These are phyloP conservation scores for Argyra leucocephala DNA, from an alignment of 2,888 invertebrate genomes.

Conservation along the genomic window DNA sequence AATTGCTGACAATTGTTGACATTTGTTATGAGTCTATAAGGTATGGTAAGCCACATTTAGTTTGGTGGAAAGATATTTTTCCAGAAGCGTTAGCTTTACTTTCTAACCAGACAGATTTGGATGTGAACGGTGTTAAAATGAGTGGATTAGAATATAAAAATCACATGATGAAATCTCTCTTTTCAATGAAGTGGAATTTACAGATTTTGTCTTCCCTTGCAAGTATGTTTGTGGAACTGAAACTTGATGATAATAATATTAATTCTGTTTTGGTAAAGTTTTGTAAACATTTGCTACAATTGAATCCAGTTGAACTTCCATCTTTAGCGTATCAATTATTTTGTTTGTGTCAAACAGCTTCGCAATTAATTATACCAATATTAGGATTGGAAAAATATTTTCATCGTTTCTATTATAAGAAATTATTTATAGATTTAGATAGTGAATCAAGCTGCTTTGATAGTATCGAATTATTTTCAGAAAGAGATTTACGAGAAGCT, in stretches of 20 bases:
- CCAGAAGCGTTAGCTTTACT: constrained; percentile 50
- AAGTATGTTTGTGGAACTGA: constrained; percentile 53
- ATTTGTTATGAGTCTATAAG: constrained; percentile 49
- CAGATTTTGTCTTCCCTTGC: constrained; percentile 50
- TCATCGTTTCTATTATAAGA: constrained; percentile 41
- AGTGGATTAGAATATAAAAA: constrained; percentile 50
- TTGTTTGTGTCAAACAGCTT: constrained; percentile 45
- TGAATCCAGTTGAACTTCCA: constrained; percentile 52
- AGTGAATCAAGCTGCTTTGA: constrained; percentile 40
- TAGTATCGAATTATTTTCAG: constrained; percentile 40
- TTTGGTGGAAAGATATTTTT: constrained; percentile 56
- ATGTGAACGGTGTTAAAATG: constrained; percentile 46
- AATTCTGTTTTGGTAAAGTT: constrained; percentile 48
- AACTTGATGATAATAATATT: constrained; percentile 48
- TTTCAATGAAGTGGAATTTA: constrained; percentile 49
- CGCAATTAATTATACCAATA: constrained; percentile 42
- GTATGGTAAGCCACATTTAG: constrained; percentile 45
- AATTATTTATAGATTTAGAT: constrained; percentile 36
- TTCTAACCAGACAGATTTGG: constrained; percentile 44
- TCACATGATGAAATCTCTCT: constrained; percentile 47
- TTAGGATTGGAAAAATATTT: constrained; percentile 48
- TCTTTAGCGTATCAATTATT: constrained; percentile 54
- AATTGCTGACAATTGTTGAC: constrained; percentile 49
- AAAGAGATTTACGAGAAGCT: constrained; percentile 48
- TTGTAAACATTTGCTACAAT: constrained; percentile 45